Base-by-base conservation (phyloP, 1,140 invertebrate species). In the Limonius californicus region DNA sequence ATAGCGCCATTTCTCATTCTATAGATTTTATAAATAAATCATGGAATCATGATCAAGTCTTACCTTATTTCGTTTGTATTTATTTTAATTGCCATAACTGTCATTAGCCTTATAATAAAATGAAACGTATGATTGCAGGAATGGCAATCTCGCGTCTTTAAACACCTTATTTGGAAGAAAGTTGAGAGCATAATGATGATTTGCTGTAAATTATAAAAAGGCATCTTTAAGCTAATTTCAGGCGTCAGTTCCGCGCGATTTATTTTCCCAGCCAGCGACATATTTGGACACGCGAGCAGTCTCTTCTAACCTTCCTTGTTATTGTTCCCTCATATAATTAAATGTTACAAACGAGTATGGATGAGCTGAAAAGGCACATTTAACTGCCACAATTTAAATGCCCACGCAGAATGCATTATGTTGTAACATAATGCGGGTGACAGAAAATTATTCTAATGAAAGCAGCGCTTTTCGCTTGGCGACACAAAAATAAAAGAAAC, bases 361-460 rank as follows among this genome's bases (percentile, higher is more conserved):
- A n/a, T 39, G n/a, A 14, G n/a, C 35, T 39, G 7, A 39, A 39
- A 39, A 39, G 35, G 35, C 35, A 14, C 35, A 39, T 12, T 39
- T 39, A 12, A 39, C 8, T 11, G 35, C 35, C 7, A 39, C 35
- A 39, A 50, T 18, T 50, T 50, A 50, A 50, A 50, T 50, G 16
- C 45, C 45, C 45, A 50, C 45, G 20, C 45, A 21, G 2, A 50
- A 19, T 50, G 16, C 45, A 50, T 39, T 39, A 39, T 39, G 35
- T 39, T 39, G n/a, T 39, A 50, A 50, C 45, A 21, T 21, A 21
- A 21, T 50, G 45, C 45, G 45, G 45, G 45, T 50, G 45, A 50
- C 45, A 50, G 45, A 50, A 50, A 50, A 50, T 50, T 50, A 50
- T 50, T 50, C 45, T 50, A 50, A 50, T 50, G 20, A 50, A 50